phyloP scores from a whole-genome alignment of 2,888 invertebrate genomes.

The Pristionchus arcanus region DNA sequence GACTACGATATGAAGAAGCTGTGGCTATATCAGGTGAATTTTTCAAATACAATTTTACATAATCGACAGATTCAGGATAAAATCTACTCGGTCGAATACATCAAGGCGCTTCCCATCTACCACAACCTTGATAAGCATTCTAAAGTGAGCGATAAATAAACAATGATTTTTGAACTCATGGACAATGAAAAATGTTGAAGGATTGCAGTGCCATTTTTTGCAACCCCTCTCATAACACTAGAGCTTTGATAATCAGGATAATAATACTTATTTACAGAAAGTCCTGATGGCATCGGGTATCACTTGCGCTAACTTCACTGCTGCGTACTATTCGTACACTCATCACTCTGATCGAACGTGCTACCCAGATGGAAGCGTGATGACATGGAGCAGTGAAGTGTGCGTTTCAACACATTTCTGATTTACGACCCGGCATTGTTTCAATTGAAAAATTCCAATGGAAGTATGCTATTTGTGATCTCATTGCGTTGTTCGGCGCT shows the following conservation, averaged over 20 bases:
- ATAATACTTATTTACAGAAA: not conserved
- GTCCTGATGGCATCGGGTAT: not conserved
- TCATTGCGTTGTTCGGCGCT: too few species aligned
- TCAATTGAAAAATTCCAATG: too few species aligned
- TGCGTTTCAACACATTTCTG: not conserved
- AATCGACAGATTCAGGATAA: not conserved
- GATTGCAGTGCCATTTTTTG: too few species aligned
- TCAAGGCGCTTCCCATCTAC: conserved; percentile 1
- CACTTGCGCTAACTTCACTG: not conserved
- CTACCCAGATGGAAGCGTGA: not conserved
- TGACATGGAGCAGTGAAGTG: not conserved
- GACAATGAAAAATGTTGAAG: too few species aligned
- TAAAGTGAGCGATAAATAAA: too few species aligned
- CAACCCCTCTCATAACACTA: too few species aligned
- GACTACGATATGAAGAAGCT: not conserved
- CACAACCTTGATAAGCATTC: not conserved
- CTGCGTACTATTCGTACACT: not conserved
- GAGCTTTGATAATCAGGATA: not conserved
- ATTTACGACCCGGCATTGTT: not conserved
- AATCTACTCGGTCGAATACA: not conserved
- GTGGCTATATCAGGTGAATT: not conserved
- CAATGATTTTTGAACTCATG: too few species aligned
- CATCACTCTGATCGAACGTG: conserved; percentile 15
- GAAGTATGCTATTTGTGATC: too few species aligned
- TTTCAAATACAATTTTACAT: too few species aligned